Evolutionary conservation across 2,888 invertebrate genomes (phyloP).

Genomic region (Ochropleura leucogaster): DNA sequence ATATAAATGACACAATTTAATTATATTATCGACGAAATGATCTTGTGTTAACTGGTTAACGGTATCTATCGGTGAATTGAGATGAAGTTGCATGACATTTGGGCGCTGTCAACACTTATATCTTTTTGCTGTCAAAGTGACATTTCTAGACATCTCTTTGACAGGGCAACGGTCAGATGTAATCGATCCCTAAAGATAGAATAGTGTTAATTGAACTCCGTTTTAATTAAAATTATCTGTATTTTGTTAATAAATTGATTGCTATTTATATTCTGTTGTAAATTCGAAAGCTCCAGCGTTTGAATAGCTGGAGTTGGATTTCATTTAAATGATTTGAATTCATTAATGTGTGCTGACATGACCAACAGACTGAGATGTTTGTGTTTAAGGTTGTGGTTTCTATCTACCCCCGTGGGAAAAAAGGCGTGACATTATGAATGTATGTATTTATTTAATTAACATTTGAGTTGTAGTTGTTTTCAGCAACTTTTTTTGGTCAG

Average conservation of each 20-base stretch:
- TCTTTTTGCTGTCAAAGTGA: constrained; percentile 42
- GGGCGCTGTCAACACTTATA: constrained; percentile 28
- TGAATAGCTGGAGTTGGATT: neutral
- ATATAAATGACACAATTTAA: constrained; percentile 62
- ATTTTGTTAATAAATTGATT: constrained; percentile 12
- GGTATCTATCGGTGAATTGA: constrained; percentile 39
- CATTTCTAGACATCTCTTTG: constrained; percentile 38
- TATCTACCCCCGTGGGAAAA: neutral
- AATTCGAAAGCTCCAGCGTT: constrained; percentile 13
- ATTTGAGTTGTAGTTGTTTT: neutral
- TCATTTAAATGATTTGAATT: neutral
- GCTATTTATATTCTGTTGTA: constrained; percentile 18
- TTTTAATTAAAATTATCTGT: constrained; percentile 32
- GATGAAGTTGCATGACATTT: constrained; percentile 54
- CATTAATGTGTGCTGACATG: neutral
- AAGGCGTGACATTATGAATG: too few species aligned
- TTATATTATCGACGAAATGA: constrained; percentile 53
- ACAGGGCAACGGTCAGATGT: constrained; percentile 49
- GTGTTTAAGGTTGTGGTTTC: neutral
- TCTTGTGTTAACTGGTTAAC: constrained; percentile 52
- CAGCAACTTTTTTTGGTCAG: neutral
- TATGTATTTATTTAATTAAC: neutral
- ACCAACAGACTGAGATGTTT: neutral
- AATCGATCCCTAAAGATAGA: constrained; percentile 36
- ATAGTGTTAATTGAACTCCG: constrained; percentile 26